Base-by-base conservation (phyloP, 2,113 vertebrate species). In the Charina bottae region DNA sequence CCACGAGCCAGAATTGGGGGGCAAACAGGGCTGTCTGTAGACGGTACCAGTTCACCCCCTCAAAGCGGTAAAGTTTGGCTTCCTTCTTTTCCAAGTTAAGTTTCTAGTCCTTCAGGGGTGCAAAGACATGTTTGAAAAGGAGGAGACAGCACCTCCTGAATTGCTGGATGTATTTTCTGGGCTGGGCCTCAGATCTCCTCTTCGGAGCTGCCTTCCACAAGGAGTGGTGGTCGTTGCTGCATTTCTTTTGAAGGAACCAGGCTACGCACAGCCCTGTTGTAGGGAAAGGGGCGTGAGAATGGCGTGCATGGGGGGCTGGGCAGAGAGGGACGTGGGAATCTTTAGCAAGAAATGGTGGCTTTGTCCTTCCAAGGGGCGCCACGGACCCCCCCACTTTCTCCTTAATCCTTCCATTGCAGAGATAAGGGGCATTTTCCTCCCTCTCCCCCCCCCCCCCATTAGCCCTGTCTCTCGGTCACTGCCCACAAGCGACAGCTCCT, bases 401-500 rank as follows among this genome's bases (percentile, higher is more conserved):
- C 60, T 62, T 62, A 62, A 26, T 9, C 62, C 62, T 64, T 64
- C 3, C 49, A 7, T 49, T 49, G 49, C 49, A 49, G 49, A 49
- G 49, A 49, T 49, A 7, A 49, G 49, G 49, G 49, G 49, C 49
- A 7, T 7, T 49, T 49, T 49, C 49, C 49, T 49, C 49, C 49
- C 49, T 49, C 49, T 7, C 2, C 49, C 49, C 49, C 4, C 49
- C 49, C 49, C 49, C 49, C 5, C 42, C 42, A 42, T 49, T 46
- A 55, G 13, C 89, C 28, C n/a, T 91, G 42, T 2, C 58, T 94
- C 91, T 92, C 93, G 93, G 94, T 23, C 93, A 88, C 95, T 97
- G 96, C 96, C 95, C 95, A 95, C 96, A 96, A 94, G 90, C 37
- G 60, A 72, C 85, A 91, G 60, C 89, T 93, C 49, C 49, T 49